A percentile compares a stretch with the other conserved stretches of the same genome.
These are phyloP conservation scores for Telmatochromis brichardi DNA, from an alignment of 2,113 vertebrate species.

Conservation along the genomic window DNA sequence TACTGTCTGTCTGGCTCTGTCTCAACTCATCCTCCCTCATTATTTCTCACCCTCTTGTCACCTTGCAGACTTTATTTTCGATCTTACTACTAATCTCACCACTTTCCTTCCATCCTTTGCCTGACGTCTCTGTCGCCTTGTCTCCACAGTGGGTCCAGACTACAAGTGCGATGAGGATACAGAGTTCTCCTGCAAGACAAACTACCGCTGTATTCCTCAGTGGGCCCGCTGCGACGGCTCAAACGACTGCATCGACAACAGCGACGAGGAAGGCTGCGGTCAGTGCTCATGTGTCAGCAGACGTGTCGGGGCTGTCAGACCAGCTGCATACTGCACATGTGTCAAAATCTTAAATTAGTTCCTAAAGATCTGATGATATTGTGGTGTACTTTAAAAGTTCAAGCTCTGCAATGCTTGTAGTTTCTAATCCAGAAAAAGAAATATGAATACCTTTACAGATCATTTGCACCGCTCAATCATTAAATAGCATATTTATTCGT, in stretches of 20 bases:
- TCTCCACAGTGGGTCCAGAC: conserved; percentile 55
- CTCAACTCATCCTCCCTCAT: not conserved
- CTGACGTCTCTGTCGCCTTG: not conserved
- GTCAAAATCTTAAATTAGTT: not conserved
- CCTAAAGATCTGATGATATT: not conserved
- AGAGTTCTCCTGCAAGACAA: conserved; percentile 68
- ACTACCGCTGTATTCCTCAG: conserved; percentile 68
- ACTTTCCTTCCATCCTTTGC: not conserved
- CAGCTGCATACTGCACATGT: not conserved
- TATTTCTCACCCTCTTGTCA: not conserved
- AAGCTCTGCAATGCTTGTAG: not conserved
- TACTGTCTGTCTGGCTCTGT: not conserved
- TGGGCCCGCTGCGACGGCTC: conserved; percentile 65
- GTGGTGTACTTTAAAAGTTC: not conserved
- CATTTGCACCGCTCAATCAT: not conserved
- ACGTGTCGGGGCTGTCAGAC: not conserved
- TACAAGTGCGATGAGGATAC: conserved; percentile 62
- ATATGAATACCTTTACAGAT: not conserved
- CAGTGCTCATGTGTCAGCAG: not conserved
- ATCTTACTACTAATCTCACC: not conserved
- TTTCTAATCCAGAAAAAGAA: not conserved
- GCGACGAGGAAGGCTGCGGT: conserved; percentile 67
- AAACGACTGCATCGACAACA: conserved; percentile 69
- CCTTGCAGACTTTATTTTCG: not conserved
- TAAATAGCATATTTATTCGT: rapidly evolving